A percentile compares a stretch with the other conserved stretches of the same genome.
Conservation (phyloP, 2,113 vertebrate species). For the Arvicanthis niloticus region DNA sequence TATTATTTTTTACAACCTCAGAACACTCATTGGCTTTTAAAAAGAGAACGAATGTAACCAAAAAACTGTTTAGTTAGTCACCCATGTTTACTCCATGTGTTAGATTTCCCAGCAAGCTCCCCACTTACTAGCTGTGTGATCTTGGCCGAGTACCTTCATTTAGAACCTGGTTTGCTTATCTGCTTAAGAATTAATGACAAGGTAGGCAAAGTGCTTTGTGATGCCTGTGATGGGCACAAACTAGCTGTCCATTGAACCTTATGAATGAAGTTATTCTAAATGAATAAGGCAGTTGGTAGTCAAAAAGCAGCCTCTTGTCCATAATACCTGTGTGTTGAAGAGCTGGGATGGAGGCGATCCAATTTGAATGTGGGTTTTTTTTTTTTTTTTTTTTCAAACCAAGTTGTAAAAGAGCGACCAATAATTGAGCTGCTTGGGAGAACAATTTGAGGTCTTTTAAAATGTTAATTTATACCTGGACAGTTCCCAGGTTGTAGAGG, state of each 20-base stretch:
- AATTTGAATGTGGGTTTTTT: slow-evolving; percentile 69
- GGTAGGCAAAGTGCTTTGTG: slow-evolving; percentile 66
- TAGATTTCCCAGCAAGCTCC: not conserved
- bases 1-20: not conserved
- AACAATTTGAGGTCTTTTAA: slow-evolving; percentile 78
- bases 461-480: slow-evolving; percentile 85
- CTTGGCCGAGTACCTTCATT: slow-evolving; percentile 44
- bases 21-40: slow-evolving; percentile 13
- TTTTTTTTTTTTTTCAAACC: not conserved
- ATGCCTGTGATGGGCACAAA: slow-evolving; percentile 55
- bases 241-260: slow-evolving; percentile 63
- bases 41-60: slow-evolving; percentile 21
- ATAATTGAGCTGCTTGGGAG: slow-evolving; percentile 79
- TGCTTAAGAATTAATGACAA: slow-evolving; percentile 49
- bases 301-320: slow-evolving; percentile 70
- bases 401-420: slow-evolving; percentile 59
- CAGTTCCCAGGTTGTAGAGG: slow-evolving; percentile 76
- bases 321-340: slow-evolving; percentile 78
- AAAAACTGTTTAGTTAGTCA: not conserved
- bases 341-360: slow-evolving; percentile 71
- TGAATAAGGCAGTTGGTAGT: slow-evolving; percentile 65
- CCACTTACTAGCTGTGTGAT: not conserved
- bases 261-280: slow-evolving; percentile 72
- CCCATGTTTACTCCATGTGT: not conserved
- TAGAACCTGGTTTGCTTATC: not conserved